Evolutionary conservation across 2,113 vertebrate genomes (phyloP).

Genomic region (Leucoraja erinaceus): DNA sequence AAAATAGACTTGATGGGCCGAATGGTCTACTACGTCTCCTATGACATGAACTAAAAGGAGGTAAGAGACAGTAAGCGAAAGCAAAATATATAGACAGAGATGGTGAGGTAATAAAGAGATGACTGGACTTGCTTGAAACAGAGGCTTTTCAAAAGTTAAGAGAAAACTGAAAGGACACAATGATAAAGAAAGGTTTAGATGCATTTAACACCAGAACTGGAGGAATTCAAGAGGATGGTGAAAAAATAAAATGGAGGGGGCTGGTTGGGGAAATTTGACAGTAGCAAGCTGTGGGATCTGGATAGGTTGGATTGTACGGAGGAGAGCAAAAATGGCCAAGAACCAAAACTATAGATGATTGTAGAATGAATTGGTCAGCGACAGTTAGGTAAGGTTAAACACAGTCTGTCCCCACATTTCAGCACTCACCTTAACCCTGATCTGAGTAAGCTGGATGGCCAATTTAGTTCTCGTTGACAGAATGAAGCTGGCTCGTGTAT

Average conservation of each 20-base stretch:
- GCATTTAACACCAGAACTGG: too few species aligned
- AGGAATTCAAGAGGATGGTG: neutral
- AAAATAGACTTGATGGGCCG: too few species aligned
- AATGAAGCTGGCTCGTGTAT: constrained; percentile 82
- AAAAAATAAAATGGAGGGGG: neutral
- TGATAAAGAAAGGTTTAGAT: neutral
- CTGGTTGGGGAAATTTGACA: neutral
- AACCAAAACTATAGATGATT: neutral
- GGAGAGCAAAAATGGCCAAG: neutral
- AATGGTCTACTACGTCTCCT: too few species aligned
- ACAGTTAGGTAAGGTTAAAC: neutral
- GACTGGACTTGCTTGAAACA: neutral
- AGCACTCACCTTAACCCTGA: constrained; percentile 80
- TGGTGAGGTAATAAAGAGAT: neutral
- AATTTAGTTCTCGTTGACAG: constrained; percentile 82
- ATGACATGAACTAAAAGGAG: too few species aligned
- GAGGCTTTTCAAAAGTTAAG: neutral
- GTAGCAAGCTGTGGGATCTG: neutral
- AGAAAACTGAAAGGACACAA: neutral
- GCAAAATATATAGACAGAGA: too few species aligned
- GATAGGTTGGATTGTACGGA: neutral
- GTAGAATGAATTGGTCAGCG: neutral
- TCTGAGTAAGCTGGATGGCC: constrained; percentile 88
- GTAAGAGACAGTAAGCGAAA: too few species aligned
- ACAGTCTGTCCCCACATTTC: neutral